Base-by-base conservation (phyloP, 2,113 vertebrate species). In the Anarhynchus alexandrinus region DNA sequence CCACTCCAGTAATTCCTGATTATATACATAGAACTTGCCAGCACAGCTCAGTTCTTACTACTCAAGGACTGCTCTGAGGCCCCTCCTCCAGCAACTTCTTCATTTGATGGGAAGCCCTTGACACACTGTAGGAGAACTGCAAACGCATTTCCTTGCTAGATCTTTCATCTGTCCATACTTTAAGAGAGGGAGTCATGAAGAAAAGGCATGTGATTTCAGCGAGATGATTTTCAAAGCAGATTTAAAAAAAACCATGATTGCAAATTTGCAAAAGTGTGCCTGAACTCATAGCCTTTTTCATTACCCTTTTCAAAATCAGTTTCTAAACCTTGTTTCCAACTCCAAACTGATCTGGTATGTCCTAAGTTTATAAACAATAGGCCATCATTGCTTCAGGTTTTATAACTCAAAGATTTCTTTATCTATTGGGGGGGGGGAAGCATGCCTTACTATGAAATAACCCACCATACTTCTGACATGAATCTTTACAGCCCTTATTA, bases 81-180 rank as follows among this genome's bases (percentile, higher is more conserved):
- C 40, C 66, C 78, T 94, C 79, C 87, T 74, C 42, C 45, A 2
- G 51, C 86, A 88, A 90, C 94, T 94, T 93, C 95, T 97, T 38
- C 91, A 90, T 93, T 83, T 61, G 25, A 66, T 71, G 62, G 70
- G 66, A 86, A 91, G 65, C 40, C 66, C 70, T 3, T 6, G 0
- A 64, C 83, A 64, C 23, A 13, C 13, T 45, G 26, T 0, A 62
- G 22, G 22, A 90, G 65, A 93, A 93, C 79, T 82, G 85, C 36
- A 85, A 57, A 43, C 0, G 2, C 61, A 54, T 67, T 86, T 96
- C 87, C 93, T 82, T 15, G 5, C 23, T 27, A 55, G 20, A 51
- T 55, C 57, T 83, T 74, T 38, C 34, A 21, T 70, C n/a, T 45
- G 47, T 10, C 47, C 43, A 5, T 11, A 14, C 66, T 71, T 86